Base-by-base conservation (phyloP, 1,140 invertebrate species). In the Solen grandis region DNA sequence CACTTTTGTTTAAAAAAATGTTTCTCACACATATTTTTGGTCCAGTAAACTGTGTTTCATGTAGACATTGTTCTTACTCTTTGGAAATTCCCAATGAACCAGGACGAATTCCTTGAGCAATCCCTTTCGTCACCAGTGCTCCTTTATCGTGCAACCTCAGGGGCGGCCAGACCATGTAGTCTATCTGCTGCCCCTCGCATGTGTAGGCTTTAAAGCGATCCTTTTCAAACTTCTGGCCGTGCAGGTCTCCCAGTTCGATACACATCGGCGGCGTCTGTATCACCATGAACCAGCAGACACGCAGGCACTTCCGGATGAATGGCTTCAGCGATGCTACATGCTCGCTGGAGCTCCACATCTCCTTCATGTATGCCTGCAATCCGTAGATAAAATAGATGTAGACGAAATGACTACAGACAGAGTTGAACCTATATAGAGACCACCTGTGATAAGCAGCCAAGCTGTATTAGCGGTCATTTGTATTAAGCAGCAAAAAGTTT, bases 51-150 rank as follows among this genome's bases (percentile, higher is more conserved):
- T n/a, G n/a, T n/a, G n/a, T n/a, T n/a, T n/a, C n/a, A n/a, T n/a
- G n/a, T n/a, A n/a, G n/a, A n/a, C n/a, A n/a, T n/a, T n/a, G n/a
- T n/a, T n/a, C n/a, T n/a, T n/a, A n/a, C n/a, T n/a, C n/a, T n/a
- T n/a, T n/a, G n/a, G n/a, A n/a, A n/a, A n/a, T n/a, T n/a, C n/a
- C n/a, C n/a, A n/a, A n/a, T n/a, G n/a, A n/a, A n/a, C n/a, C n/a
- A n/a, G n/a, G n/a, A n/a, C n/a, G n/a, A n/a, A n/a, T n/a, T 55
- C 68, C 68, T 46, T 70, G 68, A 55, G 68, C 68, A 54, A 70
- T 22, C 22, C 68, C 68, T 57, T 57, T 70, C 4, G 22, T 2
- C 1, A 70, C 19, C 0, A 70, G 4, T 0, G 27, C 4, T 33
- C 68, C 68, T 1, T 55, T 52, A 19, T 70, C 46, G 27, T 70